Base-by-base conservation (phyloP, 2,797 vertebrate genomes). In the Schizothorax lantsangensis region DNA sequence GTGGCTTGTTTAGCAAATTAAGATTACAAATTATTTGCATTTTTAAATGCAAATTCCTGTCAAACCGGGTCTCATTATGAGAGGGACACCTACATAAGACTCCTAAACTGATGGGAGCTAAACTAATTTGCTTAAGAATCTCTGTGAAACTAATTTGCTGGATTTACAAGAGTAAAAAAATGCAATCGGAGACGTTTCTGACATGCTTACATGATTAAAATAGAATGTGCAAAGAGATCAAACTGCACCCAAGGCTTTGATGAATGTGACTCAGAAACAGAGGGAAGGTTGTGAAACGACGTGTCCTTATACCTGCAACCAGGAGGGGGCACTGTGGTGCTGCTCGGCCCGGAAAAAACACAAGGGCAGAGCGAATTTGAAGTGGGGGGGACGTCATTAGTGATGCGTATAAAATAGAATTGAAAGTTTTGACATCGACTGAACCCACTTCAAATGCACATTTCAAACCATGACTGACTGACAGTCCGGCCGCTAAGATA, bases 291-390 rank as follows among this genome's bases (percentile, higher is more conserved):
- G 17, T 11, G 5, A 54, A 78, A 52, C 2, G 12, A n/a, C 2
- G n/a, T 12, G 11, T 26, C 0, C 2, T 26, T 36, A 8, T 4
- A 0, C 1, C 19, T 74, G 52, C 43, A 19, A 74, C 57, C 91
- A 88, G 64, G n/a, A 86, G 91, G 86, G 88, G 88, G 90, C 91
- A 90, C 79, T 91, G 87, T 88, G 87, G 78, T 72, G 75, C 85
- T 88, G 49, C 72, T 69, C 49, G 88, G 17, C 4, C 54, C 6
- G 5, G 12, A 15, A 64, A 45, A 49, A 73, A 62, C 5, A 72
- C 69, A 23, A 71, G 77, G 66, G 36, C 64, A 40, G 45, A 79
- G 57, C 1, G 6, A 88, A 89, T 89, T 91, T 90, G 71, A 84
- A 78, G 69, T 73, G 79, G 81, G 81, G 66, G 38, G 85, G 86